A percentile compares a stretch with the other conserved stretches of the same genome.
These are phyloP conservation scores for Scaptomyza pallida DNA, from an alignment of 1,140 invertebrate species.

Conservation along the genomic window DNA sequence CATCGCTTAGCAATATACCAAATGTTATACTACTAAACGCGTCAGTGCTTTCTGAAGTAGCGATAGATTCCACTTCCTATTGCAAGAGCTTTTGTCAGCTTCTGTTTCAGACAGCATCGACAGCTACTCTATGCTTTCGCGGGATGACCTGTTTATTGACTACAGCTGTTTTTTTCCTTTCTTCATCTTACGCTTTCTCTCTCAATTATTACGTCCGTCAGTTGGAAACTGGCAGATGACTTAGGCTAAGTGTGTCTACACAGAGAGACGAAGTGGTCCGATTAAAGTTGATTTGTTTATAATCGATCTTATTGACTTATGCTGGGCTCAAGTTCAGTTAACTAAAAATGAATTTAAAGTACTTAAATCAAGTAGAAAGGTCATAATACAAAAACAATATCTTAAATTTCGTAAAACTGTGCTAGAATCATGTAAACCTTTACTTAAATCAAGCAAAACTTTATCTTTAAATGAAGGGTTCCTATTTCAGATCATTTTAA, in stretches of 20 bases:
- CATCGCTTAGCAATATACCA: slow-evolving; percentile 17
- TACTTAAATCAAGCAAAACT: too few species aligned
- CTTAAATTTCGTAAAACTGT: too few species aligned
- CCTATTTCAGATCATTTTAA: too few species aligned
- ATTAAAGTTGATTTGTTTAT: too few species aligned
- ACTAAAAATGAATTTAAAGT: too few species aligned
- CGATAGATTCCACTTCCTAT: neutral
- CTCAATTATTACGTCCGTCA: slow-evolving; percentile 9
- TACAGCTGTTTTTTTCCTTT: neutral
- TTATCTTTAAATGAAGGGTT: too few species aligned
- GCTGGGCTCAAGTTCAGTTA: too few species aligned
- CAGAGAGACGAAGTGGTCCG: neutral
- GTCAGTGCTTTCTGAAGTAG: slow-evolving; percentile 8
- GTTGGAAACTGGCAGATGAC: neutral
- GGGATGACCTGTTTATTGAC: slow-evolving; percentile 22
- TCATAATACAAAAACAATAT: too few species aligned
- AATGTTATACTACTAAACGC: slow-evolving; percentile 40
- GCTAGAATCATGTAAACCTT: too few species aligned
- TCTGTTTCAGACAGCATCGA: neutral
- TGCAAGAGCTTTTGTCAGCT: neutral
- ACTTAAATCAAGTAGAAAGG: too few species aligned
- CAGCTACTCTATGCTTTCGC: slow-evolving; percentile 1
- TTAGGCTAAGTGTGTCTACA: neutral
- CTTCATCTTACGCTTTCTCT: neutral
- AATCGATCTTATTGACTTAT: too few species aligned